These are phyloP conservation scores for Pangasianodon hypophthalmus DNA, from an alignment of 2,113 vertebrate genomes.

Conservation along the genomic window DNA sequence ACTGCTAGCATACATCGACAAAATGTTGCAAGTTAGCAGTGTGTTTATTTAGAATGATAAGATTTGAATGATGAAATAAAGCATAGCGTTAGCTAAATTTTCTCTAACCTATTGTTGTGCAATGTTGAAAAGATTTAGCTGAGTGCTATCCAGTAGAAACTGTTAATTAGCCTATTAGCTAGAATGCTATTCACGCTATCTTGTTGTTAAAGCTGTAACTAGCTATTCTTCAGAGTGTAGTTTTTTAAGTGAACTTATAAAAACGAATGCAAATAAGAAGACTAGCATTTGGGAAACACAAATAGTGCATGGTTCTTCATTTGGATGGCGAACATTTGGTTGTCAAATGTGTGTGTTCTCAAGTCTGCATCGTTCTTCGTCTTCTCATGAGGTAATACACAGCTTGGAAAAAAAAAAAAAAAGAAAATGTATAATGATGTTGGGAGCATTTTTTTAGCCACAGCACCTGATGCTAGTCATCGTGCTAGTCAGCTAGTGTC, in stretches of 20 bases:
- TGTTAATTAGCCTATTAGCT: background rate
- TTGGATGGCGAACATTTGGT: background rate
- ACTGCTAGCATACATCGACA: background rate
- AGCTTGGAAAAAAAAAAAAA: background rate
- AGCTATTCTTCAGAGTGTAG: background rate
- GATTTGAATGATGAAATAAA: background rate
- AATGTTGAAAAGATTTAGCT: background rate
- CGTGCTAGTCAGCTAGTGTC: background rate
- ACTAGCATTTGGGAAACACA: background rate
- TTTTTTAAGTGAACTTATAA: background rate
- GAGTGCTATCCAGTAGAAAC: background rate
- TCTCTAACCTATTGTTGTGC: background rate
- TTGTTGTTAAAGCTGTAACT: background rate
- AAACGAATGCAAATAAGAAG: background rate
- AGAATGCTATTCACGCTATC: background rate
- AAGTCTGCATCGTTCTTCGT: background rate
- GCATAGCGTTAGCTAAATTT: background rate
- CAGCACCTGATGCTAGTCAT: background rate
- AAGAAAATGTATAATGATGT: background rate
- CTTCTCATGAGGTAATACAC: background rate
- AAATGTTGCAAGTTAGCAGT: background rate
- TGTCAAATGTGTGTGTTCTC: background rate
- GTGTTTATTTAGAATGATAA: background rate
- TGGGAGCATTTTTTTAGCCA: background rate
- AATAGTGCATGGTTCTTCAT: background rate